Base-by-base conservation (phyloP, 2,888 invertebrate species). In the Podabrus alpinus region DNA sequence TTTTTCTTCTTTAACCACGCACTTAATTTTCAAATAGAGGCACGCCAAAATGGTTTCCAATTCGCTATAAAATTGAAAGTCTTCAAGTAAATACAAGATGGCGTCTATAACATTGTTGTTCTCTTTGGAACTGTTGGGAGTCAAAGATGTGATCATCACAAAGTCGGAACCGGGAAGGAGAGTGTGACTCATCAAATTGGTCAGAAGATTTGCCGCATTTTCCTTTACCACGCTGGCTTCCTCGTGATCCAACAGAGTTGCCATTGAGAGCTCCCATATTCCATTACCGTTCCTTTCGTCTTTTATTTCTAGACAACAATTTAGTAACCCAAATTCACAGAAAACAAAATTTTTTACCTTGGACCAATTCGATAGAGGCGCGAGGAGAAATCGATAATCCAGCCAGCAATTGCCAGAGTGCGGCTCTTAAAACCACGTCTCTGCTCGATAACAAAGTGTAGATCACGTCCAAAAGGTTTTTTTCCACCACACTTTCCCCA, bases 161-260 rank as follows among this genome's bases (percentile, higher is more conserved):
- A 73, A 45, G 66, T 71, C 62, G 9, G 62, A 64, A 21, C 21
- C n/a, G 62, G 21, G 71, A 15, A 15, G 16, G 15, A 25, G 69
- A n/a, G 71, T 77, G 79, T 86, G 85, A 29, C 82, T 83, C 21
- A 79, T 81, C 66, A 90, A 83, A 85, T 90, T 90, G 10, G 87
- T 86, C 59, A 90, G 84, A 13, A 90, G 84, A 19, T 87, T 83
- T n/a, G 89, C 89, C 11, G 90, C 90, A 81, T 90, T 89, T 83
- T 91, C 91, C 76, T 89, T 86, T 0, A 90, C 89, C 59, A 90
- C 84, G 79, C 88, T 88, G 0, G 90, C 88, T 83, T 91, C 91
- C 25, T 86, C 87, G 75, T 88, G 85, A 82, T 89, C 87, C 10
- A 86, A 80, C n/a, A 88, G 73, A 72, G 86, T 83, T n/a, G 79